A percentile compares a stretch with the other conserved stretches of the same genome.
phyloP scores from a whole-genome alignment of 2,888 invertebrate genomes.

The Polylopha cassiicola region DNA sequence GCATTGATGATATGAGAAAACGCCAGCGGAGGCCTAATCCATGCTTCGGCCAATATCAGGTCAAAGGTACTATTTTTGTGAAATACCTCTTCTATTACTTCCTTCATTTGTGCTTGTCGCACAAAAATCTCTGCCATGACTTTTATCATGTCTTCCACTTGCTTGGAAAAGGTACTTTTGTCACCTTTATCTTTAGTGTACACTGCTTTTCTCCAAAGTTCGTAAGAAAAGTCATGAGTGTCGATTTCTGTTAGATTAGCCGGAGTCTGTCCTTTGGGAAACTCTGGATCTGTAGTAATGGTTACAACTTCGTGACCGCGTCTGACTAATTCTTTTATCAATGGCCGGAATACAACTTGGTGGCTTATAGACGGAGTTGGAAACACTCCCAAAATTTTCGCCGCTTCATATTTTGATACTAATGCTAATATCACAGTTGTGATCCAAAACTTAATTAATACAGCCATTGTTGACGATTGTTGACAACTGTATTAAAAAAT shows the following conservation, averaged over 20 bases:
- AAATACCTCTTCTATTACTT: conserved; percentile 12
- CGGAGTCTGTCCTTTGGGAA: conserved; percentile 23
- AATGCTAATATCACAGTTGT: no score
- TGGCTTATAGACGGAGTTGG: conserved; percentile 44
- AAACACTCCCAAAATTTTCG: conserved; percentile 35
- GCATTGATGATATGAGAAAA: conserved; percentile 38
- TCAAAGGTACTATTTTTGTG: conserved; percentile 33
- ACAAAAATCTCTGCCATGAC: conserved; percentile 15
- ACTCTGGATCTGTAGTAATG: conserved; percentile 36
- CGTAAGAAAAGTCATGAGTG: conserved; percentile 23
- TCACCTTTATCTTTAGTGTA: conserved; percentile 15
- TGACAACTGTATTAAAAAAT: no score
- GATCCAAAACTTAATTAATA: no score
- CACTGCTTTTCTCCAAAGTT: conserved; percentile 7
- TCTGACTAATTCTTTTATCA: conserved; percentile 36
- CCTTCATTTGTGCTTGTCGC: not conserved
- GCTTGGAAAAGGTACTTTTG: conserved; percentile 7
- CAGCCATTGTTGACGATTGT: no score
- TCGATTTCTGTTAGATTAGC: conserved; percentile 42
- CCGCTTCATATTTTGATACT: no score
- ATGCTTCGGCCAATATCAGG: conserved; percentile 42
- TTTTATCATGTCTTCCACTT: conserved; percentile 15
- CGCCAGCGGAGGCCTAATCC: conserved; percentile 29
- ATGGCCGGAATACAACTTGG: conserved; percentile 42
- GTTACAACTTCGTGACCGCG: conserved; percentile 45